phyloP scores from a whole-genome alignment of 35 echinoderm and acorn worm species.

The Stichopus chloronotus region DNA sequence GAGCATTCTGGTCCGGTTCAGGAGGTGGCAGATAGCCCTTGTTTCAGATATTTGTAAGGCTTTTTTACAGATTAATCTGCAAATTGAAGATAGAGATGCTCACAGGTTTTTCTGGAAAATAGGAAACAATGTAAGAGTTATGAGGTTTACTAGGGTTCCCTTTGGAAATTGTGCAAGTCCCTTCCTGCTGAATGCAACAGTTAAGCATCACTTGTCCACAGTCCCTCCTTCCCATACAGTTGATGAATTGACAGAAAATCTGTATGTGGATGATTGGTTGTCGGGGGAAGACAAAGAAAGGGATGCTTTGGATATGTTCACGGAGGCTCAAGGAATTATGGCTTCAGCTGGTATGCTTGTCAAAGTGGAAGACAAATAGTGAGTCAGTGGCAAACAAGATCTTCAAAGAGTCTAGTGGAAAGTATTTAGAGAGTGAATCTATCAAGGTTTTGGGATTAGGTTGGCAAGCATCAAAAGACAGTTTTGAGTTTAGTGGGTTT shows the following conservation, averaged over 20 bases:
- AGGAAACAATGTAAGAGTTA: conserved; percentile 21
- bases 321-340: conserved; percentile 41
- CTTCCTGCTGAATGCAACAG: conserved; percentile 43
- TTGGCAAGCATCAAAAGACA: conserved; percentile 11
- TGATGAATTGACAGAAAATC: conserved; percentile 47
- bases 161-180: background rate
- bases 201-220: conserved; percentile 38
- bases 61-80: conserved; percentile 31
- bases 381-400: conserved; percentile 8
- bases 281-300: conserved; percentile 43
- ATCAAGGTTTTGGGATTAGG: conserved; percentile 42
- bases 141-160: conserved; percentile 38
- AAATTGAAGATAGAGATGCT: conserved; percentile 52
- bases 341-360: conserved; percentile 20
- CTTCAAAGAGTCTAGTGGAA: conserved; percentile 30
- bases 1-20: conserved; percentile 49
- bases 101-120: conserved; percentile 40
- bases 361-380: conserved; percentile 48
- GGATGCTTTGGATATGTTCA: conserved; percentile 37
- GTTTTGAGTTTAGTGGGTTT: conserved; percentile 28
- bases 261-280: conserved; percentile 60
- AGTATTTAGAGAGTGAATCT: background rate
- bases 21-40: conserved; percentile 46
- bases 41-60: conserved; percentile 61
- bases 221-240: conserved; percentile 23